A percentile compares a stretch with the other conserved stretches of the same genome.
These are phyloP conservation scores for Enteromius mattozi DNA, from an alignment of 2,797 vertebrate genomes.

Conservation along the genomic window DNA sequence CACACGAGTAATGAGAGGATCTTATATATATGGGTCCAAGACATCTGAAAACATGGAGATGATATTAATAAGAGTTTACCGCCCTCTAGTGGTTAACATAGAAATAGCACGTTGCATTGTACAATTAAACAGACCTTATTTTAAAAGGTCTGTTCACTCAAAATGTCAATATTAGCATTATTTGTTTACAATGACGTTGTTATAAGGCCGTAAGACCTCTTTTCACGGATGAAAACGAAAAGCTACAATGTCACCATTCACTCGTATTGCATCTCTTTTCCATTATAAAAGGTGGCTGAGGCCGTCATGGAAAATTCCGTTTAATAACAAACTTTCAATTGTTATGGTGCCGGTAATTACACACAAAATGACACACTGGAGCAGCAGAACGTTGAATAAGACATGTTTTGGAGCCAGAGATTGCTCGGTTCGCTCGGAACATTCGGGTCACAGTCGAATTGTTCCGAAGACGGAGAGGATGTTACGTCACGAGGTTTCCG, in stretches of 20 bases:
- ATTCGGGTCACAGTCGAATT: slow-evolving; percentile 34
- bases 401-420: neutral
- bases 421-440: slow-evolving; percentile 19
- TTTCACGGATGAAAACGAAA: neutral
- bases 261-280: neutral
- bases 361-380: neutral
- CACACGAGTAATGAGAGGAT: neutral
- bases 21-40: no score
- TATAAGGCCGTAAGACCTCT: neutral
- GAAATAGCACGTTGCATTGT: neutral
- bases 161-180: no score
- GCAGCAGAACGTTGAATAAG: neutral
- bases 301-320: slow-evolving; percentile 22
- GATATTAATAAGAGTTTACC: slow-evolving; percentile 27
- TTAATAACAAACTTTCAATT: neutral
- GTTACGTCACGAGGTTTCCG: slow-evolving; percentile 64
- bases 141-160: neutral
- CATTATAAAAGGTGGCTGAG: neutral
- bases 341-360: neutral
- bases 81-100: slow-evolving; percentile 65
- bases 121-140: neutral
- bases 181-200: neutral
- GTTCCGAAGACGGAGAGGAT: slow-evolving; percentile 62
- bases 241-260: neutral
- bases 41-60: neutral